Evolutionary conservation across 1,140 invertebrate species (phyloP).

Genomic region (Streblospio benedicti): DNA sequence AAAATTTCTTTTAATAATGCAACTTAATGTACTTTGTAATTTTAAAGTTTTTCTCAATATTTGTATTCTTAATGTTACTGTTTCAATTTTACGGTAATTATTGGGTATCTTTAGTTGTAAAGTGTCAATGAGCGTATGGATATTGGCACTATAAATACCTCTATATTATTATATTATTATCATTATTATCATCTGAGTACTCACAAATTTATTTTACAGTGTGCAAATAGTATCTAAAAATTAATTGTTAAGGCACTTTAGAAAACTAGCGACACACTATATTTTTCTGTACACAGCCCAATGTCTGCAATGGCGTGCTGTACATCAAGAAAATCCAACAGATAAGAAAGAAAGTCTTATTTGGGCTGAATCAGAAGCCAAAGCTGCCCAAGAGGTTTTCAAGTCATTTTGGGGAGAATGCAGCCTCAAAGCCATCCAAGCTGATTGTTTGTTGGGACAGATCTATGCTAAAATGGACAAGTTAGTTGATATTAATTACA

Average conservation of each 20-base stretch:
- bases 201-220: too few species aligned
- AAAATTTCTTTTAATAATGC: too few species aligned
- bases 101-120: too few species aligned
- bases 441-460: constrained; percentile 33
- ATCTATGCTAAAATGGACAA: constrained; percentile 40
- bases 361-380: constrained; percentile 34
- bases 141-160: too few species aligned
- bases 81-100: too few species aligned
- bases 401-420: constrained; percentile 30
- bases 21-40: too few species aligned
- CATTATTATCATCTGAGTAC: too few species aligned
- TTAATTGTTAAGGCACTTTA: neutral
- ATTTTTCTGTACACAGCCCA: constrained; percentile 24
- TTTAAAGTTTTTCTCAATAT: too few species aligned
- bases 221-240: too few species aligned
- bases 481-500: constrained; percentile 19
- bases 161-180: too few species aligned
- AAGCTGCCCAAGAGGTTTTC: constrained; percentile 28
- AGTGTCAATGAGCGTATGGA: too few species aligned
- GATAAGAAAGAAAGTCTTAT: constrained; percentile 27
- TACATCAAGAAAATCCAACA: constrained; percentile 28
- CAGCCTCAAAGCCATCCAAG: constrained; percentile 33
- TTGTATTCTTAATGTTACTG: too few species aligned
- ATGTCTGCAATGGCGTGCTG: constrained; percentile 35
- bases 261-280: neutral